phyloP scores from a whole-genome alignment of 1,140 invertebrate genomes.

The Chironomus tepperi region DNA sequence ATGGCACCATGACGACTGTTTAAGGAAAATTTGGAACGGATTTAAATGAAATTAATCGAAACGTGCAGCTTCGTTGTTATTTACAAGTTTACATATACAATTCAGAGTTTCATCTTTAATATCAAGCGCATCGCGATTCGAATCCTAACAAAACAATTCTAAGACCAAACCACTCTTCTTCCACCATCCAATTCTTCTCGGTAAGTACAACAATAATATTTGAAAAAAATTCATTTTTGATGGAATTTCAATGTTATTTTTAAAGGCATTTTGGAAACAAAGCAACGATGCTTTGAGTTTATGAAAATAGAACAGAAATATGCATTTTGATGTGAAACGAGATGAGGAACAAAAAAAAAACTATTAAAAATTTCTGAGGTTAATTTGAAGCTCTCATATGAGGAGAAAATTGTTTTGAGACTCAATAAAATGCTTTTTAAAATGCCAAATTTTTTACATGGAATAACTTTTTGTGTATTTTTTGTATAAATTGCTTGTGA shows the following conservation, averaged over 20 bases:
- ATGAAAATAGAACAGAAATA: background rate
- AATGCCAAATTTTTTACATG: background rate
- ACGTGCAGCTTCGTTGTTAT: too few species aligned
- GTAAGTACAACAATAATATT: background rate
- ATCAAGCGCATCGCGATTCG: background rate
- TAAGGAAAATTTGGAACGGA: too few species aligned
- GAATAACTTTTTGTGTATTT: too few species aligned
- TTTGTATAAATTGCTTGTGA: too few species aligned
- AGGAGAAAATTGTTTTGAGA: background rate
- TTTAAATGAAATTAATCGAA: too few species aligned
- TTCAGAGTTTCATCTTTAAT: background rate
- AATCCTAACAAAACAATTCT: background rate
- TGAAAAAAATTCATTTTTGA: background rate
- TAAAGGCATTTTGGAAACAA: background rate
- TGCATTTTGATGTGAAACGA: background rate
- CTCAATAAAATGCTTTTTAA: background rate
- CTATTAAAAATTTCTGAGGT: background rate
- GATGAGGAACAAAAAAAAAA: background rate
- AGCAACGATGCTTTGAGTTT: too few species aligned
- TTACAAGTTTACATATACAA: too few species aligned
- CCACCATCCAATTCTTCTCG: background rate
- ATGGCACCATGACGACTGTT: too few species aligned
- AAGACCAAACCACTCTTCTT: background rate
- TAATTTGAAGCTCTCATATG: background rate
- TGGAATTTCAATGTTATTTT: conserved; percentile 3